Evolutionary conservation across 1,140 invertebrate genomes (phyloP).

Genomic region (Meloidogyne exigua): DNA sequence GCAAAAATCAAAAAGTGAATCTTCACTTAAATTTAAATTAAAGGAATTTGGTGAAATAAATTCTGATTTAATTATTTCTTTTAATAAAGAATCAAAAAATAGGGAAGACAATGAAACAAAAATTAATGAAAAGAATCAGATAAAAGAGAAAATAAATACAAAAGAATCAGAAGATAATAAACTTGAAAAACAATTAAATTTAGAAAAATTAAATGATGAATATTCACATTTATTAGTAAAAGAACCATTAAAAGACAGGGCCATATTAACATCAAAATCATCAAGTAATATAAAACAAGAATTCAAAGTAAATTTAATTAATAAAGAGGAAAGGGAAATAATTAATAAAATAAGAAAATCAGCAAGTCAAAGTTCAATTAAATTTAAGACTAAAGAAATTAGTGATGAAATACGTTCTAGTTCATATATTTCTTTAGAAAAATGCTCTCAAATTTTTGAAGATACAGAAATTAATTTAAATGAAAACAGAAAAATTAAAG

Average conservation of each 20-base stretch:
- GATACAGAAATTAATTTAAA: neutral
- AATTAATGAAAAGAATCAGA: neutral
- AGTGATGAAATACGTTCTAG: neutral
- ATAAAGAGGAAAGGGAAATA: conserved; percentile 13
- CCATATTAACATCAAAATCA: neutral
- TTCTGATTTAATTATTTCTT: neutral
- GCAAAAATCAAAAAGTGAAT: neutral
- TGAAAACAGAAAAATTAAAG: neutral
- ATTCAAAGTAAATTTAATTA: conserved; percentile 5
- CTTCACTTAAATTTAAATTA: neutral
- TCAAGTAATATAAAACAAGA: neutral
- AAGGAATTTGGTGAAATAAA: neutral
- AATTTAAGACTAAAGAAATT: neutral
- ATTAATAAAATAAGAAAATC: neutral
- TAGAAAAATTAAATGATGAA: neutral
- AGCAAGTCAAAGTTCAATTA: neutral
- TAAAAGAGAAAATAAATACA: neutral
- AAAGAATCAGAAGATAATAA: neutral
- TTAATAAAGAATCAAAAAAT: neutral
- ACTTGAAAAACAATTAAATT: neutral
- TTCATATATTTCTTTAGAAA: neutral
- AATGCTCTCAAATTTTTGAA: neutral
- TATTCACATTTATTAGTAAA: neutral
- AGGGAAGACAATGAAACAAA: neutral
- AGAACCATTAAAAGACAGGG: neutral